A percentile compares a stretch with the other conserved stretches of the same genome.
These are phyloP conservation scores for Caenorhabditis sp. DNA, from an alignment of 2,888 invertebrate species.

Conservation along the genomic window DNA sequence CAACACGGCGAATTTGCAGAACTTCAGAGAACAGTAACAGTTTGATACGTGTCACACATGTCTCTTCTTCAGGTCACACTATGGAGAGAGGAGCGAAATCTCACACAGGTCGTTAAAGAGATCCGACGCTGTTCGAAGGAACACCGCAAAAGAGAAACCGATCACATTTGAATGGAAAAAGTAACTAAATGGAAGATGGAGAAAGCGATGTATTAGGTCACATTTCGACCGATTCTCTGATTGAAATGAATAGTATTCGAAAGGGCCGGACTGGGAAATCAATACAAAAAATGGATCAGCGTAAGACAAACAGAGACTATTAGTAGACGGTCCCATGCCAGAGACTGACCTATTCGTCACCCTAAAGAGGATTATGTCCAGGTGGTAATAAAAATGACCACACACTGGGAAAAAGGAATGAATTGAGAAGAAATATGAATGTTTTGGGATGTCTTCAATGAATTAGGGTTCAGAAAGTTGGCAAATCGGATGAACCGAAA, in stretches of 20 bases:
- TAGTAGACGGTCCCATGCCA: neutral
- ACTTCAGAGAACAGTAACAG: constrained; percentile 47
- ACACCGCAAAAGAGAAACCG: constrained; percentile 1
- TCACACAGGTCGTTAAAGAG: constrained; percentile 27
- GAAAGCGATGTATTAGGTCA: constrained; percentile 3
- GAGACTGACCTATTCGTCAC: neutral
- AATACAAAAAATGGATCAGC: constrained; percentile 4
- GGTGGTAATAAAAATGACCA: constrained; percentile 15
- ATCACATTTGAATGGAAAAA: neutral
- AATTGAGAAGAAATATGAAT: neutral
- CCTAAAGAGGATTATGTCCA: constrained; percentile 24
- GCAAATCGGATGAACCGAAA: neutral
- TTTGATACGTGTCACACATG: constrained; percentile 13
- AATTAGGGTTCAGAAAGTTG: neutral
- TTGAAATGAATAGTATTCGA: neutral
- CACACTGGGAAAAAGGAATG: neutral
- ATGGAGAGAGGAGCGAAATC: constrained; percentile 10
- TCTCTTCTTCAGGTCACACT: constrained; percentile 51
- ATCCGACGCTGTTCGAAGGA: constrained; percentile 2
- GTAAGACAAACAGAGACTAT: neutral
- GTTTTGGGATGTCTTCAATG: neutral
- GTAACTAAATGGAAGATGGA: constrained; percentile 4
- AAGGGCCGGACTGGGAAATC: neutral
- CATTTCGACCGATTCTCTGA: neutral
- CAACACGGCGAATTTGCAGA: neutral